phyloP scores from a whole-genome alignment of 2,113 vertebrate genomes.

The Hiodon tergisus region DNA sequence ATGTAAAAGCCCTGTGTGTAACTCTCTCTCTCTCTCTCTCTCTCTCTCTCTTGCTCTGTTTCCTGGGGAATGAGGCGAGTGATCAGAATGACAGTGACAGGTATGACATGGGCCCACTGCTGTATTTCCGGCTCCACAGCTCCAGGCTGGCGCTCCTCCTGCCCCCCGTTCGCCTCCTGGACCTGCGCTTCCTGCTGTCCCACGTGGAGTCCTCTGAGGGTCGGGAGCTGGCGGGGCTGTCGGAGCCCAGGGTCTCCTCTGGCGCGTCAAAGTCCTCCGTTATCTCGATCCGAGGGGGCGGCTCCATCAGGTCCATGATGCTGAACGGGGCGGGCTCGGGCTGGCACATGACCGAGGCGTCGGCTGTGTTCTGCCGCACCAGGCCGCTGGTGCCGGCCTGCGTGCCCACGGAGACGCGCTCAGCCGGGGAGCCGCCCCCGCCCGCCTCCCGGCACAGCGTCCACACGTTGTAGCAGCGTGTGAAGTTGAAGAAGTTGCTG shows the following conservation, averaged over 20 bases:
- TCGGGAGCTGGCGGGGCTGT: constrained; percentile 62
- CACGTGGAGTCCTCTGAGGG: constrained; percentile 62
- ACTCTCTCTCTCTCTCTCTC: background rate
- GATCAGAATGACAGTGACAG: constrained; percentile 71
- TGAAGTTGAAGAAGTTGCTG: constrained; percentile 77
- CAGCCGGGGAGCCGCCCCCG: constrained; percentile 15
- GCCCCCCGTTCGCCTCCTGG: constrained; percentile 51
- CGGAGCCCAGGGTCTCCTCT: constrained; percentile 48
- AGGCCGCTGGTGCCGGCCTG: constrained; percentile 65
- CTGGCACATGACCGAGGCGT: constrained; percentile 71
- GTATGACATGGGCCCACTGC: constrained; percentile 73
- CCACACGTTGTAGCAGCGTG: constrained; percentile 76
- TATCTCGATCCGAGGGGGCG: constrained; percentile 66
- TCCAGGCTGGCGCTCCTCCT: constrained; percentile 69
- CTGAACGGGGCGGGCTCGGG: constrained; percentile 64
- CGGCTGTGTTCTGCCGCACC: constrained; percentile 58
- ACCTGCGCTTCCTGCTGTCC: constrained; percentile 62
- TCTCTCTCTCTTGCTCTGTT: constrained; percentile 10
- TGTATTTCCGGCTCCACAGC: constrained; percentile 72
- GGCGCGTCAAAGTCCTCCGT: constrained; percentile 62
- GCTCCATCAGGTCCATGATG: constrained; percentile 64
- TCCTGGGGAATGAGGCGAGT: constrained; percentile 40
- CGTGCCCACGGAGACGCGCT: constrained; percentile 65
- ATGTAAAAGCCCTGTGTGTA: no score
- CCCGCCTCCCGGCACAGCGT: constrained; percentile 64